Percentiles rank a stretch among this genome's conserved stretches.
Evolutionary conservation across 2,888 invertebrate species (phyloP).

Genomic region (Willowsia nigromaculata): DNA sequence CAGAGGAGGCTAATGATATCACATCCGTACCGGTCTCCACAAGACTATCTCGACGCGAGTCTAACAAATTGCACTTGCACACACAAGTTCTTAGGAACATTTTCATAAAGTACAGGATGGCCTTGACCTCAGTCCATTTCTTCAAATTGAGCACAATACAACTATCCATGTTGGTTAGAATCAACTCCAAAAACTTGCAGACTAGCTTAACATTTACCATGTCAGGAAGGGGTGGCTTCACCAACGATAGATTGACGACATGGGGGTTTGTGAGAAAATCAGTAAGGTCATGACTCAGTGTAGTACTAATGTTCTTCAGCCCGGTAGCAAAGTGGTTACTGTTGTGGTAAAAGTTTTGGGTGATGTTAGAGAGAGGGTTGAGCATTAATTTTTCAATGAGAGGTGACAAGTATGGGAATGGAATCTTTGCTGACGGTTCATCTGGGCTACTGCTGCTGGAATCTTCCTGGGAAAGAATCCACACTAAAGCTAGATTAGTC

Average conservation of each 20-base stretch:
- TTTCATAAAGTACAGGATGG: slow-evolving; percentile 52
- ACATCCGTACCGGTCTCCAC: slow-evolving; percentile 61
- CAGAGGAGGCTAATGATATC: neutral
- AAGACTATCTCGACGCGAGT: slow-evolving; percentile 32
- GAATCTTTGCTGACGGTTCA: neutral
- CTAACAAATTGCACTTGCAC: slow-evolving; percentile 40
- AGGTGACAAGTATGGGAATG: slow-evolving; percentile 55
- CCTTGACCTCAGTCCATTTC: slow-evolving; percentile 63
- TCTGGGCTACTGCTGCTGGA: neutral
- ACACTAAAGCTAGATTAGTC: slow-evolving; percentile 55
- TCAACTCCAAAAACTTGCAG: slow-evolving; percentile 39
- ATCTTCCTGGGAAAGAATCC: slow-evolving; percentile 36
- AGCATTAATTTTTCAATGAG: slow-evolving; percentile 46
- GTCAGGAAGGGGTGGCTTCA: slow-evolving; percentile 53
- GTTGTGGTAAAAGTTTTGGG: slow-evolving; percentile 55
- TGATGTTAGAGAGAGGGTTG: slow-evolving; percentile 37
- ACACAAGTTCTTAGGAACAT: slow-evolving; percentile 41
- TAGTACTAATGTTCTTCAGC: slow-evolving; percentile 45
- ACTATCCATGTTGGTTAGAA: slow-evolving; percentile 46
- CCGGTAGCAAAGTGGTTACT: slow-evolving; percentile 45
- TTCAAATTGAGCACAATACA: slow-evolving; percentile 58
- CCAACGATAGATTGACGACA: slow-evolving; percentile 37
- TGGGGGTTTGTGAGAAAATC: slow-evolving; percentile 50
- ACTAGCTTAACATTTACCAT: slow-evolving; percentile 52
- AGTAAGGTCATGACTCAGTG: slow-evolving; percentile 2